A percentile compares a stretch with the other conserved stretches of the same genome.
Conservation (phyloP, 2,113 vertebrate genomes). For the Machaerirhynchus nigripectus region DNA sequence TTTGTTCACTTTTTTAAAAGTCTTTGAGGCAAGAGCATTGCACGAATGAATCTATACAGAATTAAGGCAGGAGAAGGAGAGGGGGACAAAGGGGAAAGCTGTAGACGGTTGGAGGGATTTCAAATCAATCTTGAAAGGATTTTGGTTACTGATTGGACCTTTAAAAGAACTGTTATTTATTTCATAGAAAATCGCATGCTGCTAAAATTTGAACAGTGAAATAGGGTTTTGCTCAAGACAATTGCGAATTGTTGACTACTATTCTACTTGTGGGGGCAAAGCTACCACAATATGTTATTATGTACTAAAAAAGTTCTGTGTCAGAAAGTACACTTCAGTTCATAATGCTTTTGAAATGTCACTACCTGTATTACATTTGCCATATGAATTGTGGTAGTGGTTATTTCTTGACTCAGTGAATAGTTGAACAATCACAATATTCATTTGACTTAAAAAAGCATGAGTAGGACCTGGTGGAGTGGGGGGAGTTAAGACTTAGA, state of each 20-base stretch:
- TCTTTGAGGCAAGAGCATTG: neutral
- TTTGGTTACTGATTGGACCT: neutral
- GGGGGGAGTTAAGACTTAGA: neutral
- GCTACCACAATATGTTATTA: neutral
- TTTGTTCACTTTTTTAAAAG: neutral
- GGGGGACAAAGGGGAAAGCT: fast-evolving
- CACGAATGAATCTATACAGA: neutral
- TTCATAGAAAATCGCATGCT: neutral
- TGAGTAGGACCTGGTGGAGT: neutral
- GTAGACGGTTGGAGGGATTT: neutral
- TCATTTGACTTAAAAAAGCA: neutral
- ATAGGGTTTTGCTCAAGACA: neutral
- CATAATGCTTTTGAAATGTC: neutral
- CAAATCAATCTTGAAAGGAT: neutral
- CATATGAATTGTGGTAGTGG: neutral
- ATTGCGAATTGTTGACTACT: neutral
- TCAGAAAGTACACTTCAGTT: neutral
- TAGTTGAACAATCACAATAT: neutral
- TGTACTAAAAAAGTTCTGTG: neutral
- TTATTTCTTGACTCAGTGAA: neutral
- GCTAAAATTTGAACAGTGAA: neutral
- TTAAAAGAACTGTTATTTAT: neutral
- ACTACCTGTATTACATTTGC: neutral
- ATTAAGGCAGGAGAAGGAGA: too few relatives aligned
- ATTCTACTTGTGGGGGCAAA: neutral